These are phyloP conservation scores for Drosophila nr. medialis DNA, from an alignment of 2,888 invertebrate genomes.

Conservation along the genomic window DNA sequence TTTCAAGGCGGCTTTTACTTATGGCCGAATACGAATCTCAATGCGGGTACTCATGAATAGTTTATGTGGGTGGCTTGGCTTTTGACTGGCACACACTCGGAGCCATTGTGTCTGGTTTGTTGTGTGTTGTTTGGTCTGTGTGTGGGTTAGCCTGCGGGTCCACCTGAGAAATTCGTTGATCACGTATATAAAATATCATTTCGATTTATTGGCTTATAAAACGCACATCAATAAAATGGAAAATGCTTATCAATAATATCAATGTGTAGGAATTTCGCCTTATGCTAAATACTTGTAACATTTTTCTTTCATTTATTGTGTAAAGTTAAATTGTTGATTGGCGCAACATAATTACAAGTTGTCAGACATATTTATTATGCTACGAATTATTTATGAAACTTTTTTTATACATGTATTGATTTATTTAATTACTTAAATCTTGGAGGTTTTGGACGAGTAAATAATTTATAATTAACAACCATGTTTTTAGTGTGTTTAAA, in stretches of 20 bases:
- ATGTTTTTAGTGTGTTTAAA: neutral
- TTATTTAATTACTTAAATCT: neutral
- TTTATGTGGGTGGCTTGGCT: conserved; percentile 66
- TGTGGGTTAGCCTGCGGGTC: conserved; percentile 73
- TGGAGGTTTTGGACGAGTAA: neutral
- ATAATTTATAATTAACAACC: neutral
- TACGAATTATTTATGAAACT: neutral
- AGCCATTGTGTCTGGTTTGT: conserved; percentile 69
- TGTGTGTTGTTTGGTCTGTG: conserved; percentile 60
- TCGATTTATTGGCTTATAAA: conserved; percentile 26
- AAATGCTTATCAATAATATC: conserved; percentile 23
- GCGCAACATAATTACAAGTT: too few relatives aligned
- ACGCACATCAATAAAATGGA: conserved; percentile 6
- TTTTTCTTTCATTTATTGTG: neutral
- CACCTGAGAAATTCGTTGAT: conserved; percentile 28
- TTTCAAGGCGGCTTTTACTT: conserved; percentile 46
- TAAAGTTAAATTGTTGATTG: neutral
- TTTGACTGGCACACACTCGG: conserved; percentile 51
- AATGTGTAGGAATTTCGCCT: conserved; percentile 16
- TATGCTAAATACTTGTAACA: conserved; percentile 21
- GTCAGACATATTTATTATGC: neutral
- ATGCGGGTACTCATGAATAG: conserved; percentile 48
- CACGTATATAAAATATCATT: conserved; percentile 22
- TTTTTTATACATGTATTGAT: neutral
- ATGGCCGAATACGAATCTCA: conserved; percentile 9